Evolutionary conservation across 2,113 vertebrate genomes (phyloP), one percentile per base, ranked within the genome.

Genomic region (Naja naja): DNA sequence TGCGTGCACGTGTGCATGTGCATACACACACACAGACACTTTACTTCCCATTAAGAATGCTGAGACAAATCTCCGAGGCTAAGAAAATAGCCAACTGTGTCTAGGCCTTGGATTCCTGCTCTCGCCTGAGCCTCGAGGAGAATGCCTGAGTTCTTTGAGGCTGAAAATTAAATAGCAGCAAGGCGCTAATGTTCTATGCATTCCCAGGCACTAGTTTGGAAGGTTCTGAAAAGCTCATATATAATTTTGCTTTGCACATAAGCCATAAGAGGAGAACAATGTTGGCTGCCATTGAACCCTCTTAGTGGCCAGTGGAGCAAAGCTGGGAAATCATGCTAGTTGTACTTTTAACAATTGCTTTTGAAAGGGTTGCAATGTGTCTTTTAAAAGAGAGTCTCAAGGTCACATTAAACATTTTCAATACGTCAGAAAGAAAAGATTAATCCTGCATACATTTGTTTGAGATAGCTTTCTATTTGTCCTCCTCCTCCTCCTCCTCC

Each of bases 81-180:
- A 95, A 96, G 95, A 91, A 93, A 96, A 96, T 95, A 95, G 95
- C 54, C 88, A 91, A 55, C 30, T 91, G 92, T 96, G 94, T 96
- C 96, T 95, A 96, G 97, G 95, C 95, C 95, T 97, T 97, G 96
- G 96, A 95, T 96, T 97, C 94, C 86, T 96, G 94, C 93, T 97
- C 96, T 94, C 96, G 94, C 95, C 96, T 95, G 96, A 96, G 96
- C 95, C 95, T 96, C 6, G 93, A 96, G 96, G 95, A 97, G 95
- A 96, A 96, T 89, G 96, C 94, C 96, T 95, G 96, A 96, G 96
- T 95, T 96, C 96, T 97, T 94, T 97, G 96, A 94, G 96, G 96
- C 97, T 97, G 97, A 97, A 97, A 97, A 97, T 97, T 97, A 96
- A 96, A 97, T 95, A 97, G 95, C 95, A 95, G 95, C 92, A 95